Evolutionary conservation across 1,140 invertebrate genomes (phyloP), one percentile per base, ranked within the genome.

Genomic region (Amphibalanus amphitrite): DNA sequence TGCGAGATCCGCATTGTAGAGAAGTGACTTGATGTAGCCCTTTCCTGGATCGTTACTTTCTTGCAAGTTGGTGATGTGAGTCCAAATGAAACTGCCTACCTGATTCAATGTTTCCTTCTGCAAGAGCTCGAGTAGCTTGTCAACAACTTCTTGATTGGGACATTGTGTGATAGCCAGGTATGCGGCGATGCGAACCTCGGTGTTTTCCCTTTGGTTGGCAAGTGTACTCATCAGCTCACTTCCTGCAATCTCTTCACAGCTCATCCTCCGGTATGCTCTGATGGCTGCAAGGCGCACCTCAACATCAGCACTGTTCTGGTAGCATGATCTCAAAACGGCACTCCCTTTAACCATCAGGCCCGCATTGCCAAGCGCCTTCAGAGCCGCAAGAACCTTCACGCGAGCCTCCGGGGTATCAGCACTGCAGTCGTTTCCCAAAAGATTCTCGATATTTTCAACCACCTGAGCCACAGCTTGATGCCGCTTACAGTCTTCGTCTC

Each of bases 21-120:
- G 83, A 69, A 90, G 83, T n/a, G 84, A 82, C 71, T 87, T 86
- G 0, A 90, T 85, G 13, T 84, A 77, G 65, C 84, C 80, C 75
- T 89, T 90, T 72, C 85, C 85, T 0, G 88, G 88, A 77, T 90
- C 90, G 0, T 88, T 85, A 0, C 89, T 89, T 0, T 90, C 85
- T 33, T 87, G 82, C 13, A 96, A 80, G 76, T 90, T 89, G 29
- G 86, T 84, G 29, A 96, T 81, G 77, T 92, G 91, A 0, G 88
- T 88, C 64, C 85, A 85, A 69, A 96, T 90, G 81, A 92, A 97
- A 0, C 90, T 88, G 20, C 91, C 90, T 67, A 96, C 93, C 79
- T 86, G 84, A 73, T 84, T 84, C 29, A 81, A 79, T 69, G 78
- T 76, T 74, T 93, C 90, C 1, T 81, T 81, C 29, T 87, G 84